A percentile compares a stretch with the other conserved stretches of the same genome.
Conservation (phyloP, 2,797 vertebrate species). For the Pantherophis vulpinus region DNA sequence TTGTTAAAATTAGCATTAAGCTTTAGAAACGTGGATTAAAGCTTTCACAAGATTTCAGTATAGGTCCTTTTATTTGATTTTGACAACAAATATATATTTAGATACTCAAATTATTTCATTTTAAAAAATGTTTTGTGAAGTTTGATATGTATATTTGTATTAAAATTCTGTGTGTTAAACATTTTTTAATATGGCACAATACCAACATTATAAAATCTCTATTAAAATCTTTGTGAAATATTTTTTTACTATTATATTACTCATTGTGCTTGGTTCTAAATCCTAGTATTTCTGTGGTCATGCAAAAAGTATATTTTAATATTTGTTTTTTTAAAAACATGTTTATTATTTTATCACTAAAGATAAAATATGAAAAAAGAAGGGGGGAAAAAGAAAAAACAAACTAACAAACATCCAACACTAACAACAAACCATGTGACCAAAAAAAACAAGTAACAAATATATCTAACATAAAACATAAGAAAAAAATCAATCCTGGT, state of each 20-base stretch:
- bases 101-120: slow-evolving; percentile 42
- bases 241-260: slow-evolving; percentile 60
- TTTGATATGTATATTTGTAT: slow-evolving; percentile 42
- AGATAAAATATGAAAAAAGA: not conserved
- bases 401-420: too few species aligned
- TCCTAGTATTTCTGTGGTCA: slow-evolving; percentile 42
- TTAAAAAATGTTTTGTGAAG: slow-evolving; percentile 20
- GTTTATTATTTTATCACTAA: not conserved
- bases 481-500: not conserved
- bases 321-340: slow-evolving; percentile 30
- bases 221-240: slow-evolving; percentile 64
- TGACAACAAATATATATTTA: slow-evolving; percentile 57
- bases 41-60: slow-evolving; percentile 35
- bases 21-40: slow-evolving; percentile 42
- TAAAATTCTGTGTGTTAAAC: slow-evolving; percentile 58
- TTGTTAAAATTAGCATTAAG: slow-evolving; percentile 46
- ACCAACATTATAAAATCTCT: slow-evolving; percentile 70
- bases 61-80: slow-evolving; percentile 62
- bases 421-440: not conserved
- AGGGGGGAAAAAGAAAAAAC: not conserved
- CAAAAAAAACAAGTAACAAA: not conserved
- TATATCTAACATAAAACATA: not conserved
- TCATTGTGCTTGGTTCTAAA: slow-evolving; percentile 48
- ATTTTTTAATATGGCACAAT: slow-evolving; percentile 67
- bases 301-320: slow-evolving; percentile 53